Conservation (phyloP, 2,797 vertebrate genomes). For the Phataginus tricuspis region DNA sequence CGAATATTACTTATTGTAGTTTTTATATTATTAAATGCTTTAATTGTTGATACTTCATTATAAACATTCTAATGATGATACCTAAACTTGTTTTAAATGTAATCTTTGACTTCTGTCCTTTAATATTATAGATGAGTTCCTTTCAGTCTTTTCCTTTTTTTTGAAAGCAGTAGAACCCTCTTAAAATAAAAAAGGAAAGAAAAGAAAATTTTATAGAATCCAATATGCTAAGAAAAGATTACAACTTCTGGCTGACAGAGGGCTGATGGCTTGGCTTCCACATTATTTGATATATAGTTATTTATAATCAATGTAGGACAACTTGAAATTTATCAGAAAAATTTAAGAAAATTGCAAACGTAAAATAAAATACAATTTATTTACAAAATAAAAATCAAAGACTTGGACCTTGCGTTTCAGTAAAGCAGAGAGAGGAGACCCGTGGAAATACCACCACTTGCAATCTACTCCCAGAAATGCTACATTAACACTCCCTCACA, state of each 20-base stretch:
- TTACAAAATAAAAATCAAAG: not conserved
- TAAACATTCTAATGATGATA: not conserved
- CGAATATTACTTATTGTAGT: not conserved
- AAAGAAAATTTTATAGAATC: not conserved
- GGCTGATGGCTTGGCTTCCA: not conserved
- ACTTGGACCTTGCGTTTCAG: constrained; percentile 60
- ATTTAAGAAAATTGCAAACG: not conserved
- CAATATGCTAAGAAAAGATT: not conserved
- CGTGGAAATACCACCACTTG: not conserved
- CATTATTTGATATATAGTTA: not conserved
- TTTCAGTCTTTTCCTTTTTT: not conserved
- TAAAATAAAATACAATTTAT: not conserved
- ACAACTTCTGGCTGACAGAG: not conserved
- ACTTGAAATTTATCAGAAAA: not conserved
- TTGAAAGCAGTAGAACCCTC: not conserved
- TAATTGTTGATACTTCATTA: not conserved
- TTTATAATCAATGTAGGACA: not conserved
- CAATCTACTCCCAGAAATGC: constrained; percentile 45
- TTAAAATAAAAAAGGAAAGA: not conserved
- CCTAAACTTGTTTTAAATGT: not conserved
- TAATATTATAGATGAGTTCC: not conserved
- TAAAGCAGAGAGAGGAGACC: constrained; percentile 59
- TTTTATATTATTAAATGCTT: not conserved
- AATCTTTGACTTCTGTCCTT: not conserved
- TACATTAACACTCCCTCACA: constrained; percentile 38